phyloP scores from a whole-genome alignment of 1,140 invertebrate species.

The Pygmarrhopalites habei region DNA sequence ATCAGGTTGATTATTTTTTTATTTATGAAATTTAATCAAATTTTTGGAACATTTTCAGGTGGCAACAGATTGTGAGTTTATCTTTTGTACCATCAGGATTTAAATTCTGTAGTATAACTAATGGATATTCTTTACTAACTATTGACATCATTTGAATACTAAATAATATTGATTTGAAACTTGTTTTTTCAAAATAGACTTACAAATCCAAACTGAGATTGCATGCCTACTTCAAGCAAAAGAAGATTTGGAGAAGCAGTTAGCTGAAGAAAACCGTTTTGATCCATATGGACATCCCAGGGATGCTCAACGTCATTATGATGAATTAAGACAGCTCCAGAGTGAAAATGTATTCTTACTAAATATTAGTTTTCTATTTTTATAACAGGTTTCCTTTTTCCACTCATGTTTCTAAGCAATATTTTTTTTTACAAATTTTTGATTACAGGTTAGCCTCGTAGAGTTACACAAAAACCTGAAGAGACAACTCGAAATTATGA shows the following conservation, averaged over 20 bases:
- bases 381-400: no score
- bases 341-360: slow-evolving; percentile 58
- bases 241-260: slow-evolving; percentile 57
- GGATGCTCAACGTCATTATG: slow-evolving; percentile 49
- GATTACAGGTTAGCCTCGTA: slow-evolving; percentile 53
- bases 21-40: not conserved
- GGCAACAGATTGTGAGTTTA: not conserved
- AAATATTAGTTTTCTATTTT: not conserved
- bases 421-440: slow-evolving; percentile 3
- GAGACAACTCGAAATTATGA: slow-evolving; percentile 53
- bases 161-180: not conserved
- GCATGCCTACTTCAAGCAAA: slow-evolving; percentile 61
- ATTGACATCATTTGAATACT: not conserved
- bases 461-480: slow-evolving; percentile 57
- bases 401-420: not conserved
- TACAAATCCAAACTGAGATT: slow-evolving; percentile 65
- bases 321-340: slow-evolving; percentile 52
- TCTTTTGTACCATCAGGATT: no score
- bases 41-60: not conserved
- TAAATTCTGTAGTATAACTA: no score
- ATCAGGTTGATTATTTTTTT: not conserved
- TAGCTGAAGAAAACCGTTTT: slow-evolving; percentile 55
- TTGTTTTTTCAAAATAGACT: slow-evolving; percentile 43
- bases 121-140: not conserved
- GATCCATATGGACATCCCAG: slow-evolving; percentile 43